phyloP scores from a whole-genome alignment of 1,140 invertebrate species.

The Aphidius gifuensis region DNA sequence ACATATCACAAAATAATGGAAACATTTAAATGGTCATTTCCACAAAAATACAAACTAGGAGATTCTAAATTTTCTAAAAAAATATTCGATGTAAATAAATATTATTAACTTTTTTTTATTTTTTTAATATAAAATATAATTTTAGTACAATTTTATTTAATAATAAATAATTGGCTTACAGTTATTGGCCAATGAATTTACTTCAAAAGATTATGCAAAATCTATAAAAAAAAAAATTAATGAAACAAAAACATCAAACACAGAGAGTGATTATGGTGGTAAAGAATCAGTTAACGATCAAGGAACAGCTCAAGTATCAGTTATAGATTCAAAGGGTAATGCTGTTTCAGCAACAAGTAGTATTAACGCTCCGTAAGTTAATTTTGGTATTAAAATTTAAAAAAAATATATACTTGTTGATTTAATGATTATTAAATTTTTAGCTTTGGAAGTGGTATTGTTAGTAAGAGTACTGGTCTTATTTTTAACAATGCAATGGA shows the following conservation, averaged over 20 bases:
- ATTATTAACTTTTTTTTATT: constrained; percentile 11
- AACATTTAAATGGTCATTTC: constrained; percentile 89
- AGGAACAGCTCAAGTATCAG: constrained; percentile 88
- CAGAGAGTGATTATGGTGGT: constrained; percentile 67
- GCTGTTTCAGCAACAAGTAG: constrained; percentile 91
- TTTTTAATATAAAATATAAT: constrained; percentile 1
- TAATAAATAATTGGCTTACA: neutral
- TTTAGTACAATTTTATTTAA: too few relatives aligned
- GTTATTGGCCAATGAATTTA: constrained; percentile 59
- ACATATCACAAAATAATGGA: constrained; percentile 88
- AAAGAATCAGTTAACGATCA: constrained; percentile 60
- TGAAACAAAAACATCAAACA: constrained; percentile 67
- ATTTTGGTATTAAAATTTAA: too few relatives aligned
- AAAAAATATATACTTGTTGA: neutral
- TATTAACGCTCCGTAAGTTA: constrained; percentile 84
- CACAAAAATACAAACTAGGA: constrained; percentile 75
- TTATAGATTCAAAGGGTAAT: constrained; percentile 83
- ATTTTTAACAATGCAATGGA: constrained; percentile 94
- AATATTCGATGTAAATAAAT: constrained; percentile 58
- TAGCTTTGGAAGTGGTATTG: constrained; percentile 78
- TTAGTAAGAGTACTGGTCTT: constrained; percentile 81
- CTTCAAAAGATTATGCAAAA: constrained; percentile 55
- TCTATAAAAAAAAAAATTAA: constrained; percentile 59
- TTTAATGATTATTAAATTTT: constrained; percentile 15
- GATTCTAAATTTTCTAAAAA: constrained; percentile 70